These are phyloP conservation scores for Anguilla marmorata DNA, from an alignment of 2,797 vertebrate genomes.

Conservation along the genomic window DNA sequence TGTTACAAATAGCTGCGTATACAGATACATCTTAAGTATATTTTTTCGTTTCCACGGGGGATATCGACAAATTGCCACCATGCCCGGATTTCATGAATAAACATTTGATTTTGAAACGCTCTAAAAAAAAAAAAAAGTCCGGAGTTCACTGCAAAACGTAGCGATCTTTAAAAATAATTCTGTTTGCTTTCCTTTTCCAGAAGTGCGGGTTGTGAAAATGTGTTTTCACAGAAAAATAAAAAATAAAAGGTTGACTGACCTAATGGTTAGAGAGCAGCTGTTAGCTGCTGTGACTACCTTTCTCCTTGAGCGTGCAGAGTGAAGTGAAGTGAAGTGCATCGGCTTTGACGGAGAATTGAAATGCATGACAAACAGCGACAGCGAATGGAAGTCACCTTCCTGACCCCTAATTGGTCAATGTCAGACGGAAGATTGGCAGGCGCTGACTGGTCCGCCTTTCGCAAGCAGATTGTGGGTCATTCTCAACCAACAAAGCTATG, in stretches of 20 bases:
- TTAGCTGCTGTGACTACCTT: neutral
- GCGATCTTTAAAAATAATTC: neutral
- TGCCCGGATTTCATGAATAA: neutral
- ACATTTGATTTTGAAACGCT: slow-evolving; percentile 5
- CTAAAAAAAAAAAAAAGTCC: neutral
- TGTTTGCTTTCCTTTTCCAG: neutral
- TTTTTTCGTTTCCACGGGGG: neutral
- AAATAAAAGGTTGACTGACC: neutral
- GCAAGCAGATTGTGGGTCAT: neutral
- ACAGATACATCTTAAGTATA: slow-evolving; percentile 3
- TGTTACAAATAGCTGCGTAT: slow-evolving; percentile 40
- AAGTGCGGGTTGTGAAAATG: neutral
- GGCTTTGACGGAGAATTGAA: neutral
- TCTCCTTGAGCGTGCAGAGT: neutral
- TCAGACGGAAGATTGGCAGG: neutral
- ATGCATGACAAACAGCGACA: neutral
- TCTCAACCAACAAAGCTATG: neutral
- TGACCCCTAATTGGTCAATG: neutral
- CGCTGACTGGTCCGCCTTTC: neutral
- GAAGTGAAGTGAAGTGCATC: neutral
- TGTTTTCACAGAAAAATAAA: neutral
- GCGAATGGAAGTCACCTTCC: neutral
- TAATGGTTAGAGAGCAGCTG: neutral
- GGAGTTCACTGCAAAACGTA: neutral
- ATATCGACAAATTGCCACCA: neutral